Conservation (phyloP, 2,113 vertebrate genomes). For the Chiloscyllium plagiosum region DNA sequence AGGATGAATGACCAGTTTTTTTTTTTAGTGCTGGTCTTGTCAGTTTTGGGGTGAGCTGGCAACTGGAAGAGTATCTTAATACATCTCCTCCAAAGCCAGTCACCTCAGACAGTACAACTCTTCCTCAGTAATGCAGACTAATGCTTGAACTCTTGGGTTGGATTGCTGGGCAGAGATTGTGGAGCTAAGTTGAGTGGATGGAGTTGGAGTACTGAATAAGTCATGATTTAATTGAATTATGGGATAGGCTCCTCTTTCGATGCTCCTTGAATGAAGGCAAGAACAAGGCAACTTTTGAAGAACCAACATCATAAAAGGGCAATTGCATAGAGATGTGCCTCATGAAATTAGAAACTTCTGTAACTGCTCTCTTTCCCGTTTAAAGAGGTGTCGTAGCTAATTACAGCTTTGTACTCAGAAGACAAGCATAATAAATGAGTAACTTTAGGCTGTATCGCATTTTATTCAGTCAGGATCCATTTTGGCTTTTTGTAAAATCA, state of each 20-base stretch:
- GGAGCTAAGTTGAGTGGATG: neutral
- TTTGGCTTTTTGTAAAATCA: conserved; percentile 17
- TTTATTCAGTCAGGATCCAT: conserved; percentile 27
- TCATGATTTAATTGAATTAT: neutral
- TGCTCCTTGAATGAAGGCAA: neutral
- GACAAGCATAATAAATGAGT: neutral
- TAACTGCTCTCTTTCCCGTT: neutral
- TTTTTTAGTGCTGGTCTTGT: neutral
- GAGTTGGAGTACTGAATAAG: neutral
- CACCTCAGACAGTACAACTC: neutral
- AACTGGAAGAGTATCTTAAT: neutral
- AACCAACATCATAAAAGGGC: neutral
- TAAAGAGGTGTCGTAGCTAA: neutral
- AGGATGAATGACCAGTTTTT: neutral
- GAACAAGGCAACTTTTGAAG: neutral
- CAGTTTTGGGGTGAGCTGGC: neutral
- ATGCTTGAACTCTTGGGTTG: neutral
- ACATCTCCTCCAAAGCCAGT: neutral
- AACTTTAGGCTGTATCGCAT: neutral
- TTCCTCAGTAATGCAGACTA: neutral
- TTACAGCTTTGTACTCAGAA: neutral
- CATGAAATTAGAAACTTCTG: neutral
- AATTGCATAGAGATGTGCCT: neutral
- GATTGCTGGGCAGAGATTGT: neutral
- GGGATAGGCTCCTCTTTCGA: neutral